phyloP scores from a whole-genome alignment of 92 coral and sea anemone species.

The Zoanthus sociatus region DNA sequence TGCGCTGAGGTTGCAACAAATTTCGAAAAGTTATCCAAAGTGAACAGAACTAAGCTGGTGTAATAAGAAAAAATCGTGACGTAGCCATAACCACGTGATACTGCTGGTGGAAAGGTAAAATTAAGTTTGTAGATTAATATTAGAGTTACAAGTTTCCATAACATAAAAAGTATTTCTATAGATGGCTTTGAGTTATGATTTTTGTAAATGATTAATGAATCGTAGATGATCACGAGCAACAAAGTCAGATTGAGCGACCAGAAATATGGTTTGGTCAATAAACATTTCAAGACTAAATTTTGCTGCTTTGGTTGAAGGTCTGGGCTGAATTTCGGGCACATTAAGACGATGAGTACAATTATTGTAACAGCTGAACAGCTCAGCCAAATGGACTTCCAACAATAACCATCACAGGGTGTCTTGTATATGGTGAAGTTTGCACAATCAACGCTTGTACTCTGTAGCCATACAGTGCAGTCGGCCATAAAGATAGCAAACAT shows the following conservation, averaged over 20 bases:
- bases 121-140: conserved; percentile 61
- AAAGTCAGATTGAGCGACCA: conserved; percentile 64
- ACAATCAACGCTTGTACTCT: conserved; percentile 69
- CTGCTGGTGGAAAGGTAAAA: conserved; percentile 71
- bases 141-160: conserved; percentile 58
- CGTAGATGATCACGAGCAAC: conserved; percentile 53
- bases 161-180: conserved; percentile 40
- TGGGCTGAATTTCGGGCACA: conserved; percentile 34
- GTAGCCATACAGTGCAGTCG: conserved; percentile 67
- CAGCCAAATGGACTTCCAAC: conserved; percentile 75
- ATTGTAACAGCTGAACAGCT: conserved; percentile 57
- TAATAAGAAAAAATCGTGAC: conserved; percentile 53
- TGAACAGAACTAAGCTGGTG: conserved; percentile 56
- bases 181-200: conserved; percentile 20
- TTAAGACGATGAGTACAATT: conserved; percentile 16
- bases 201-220: conserved; percentile 47
- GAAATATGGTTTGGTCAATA: conserved; percentile 64
- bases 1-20: conserved; percentile 57
- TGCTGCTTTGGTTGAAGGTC: conserved; percentile 50
- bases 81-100: conserved; percentile 10
- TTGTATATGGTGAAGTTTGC: conserved; percentile 58
- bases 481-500: conserved; percentile 67
- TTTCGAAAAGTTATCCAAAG: conserved; percentile 72
- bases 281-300: conserved; percentile 16
- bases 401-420: conserved; percentile 64